Evolutionary conservation across 1,140 invertebrate genomes (phyloP).

Genomic region (Papilio xuthus): DNA sequence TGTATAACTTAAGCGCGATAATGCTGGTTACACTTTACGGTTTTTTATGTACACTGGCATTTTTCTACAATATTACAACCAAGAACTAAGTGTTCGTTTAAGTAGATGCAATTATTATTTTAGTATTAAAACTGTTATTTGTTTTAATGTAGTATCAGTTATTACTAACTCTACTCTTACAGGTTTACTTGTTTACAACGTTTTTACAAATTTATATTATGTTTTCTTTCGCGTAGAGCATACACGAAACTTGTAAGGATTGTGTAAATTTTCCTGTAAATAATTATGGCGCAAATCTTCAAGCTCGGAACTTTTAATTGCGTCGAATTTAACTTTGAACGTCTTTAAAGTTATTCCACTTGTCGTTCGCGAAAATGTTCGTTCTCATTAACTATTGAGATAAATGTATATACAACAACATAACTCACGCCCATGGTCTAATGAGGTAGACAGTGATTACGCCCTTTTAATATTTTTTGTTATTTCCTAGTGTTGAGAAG

Average conservation of each 20-base stretch:
- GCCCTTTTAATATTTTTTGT: not conserved
- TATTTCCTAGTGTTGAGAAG: too few species aligned
- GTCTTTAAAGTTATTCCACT: conserved; percentile 67
- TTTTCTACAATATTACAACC: not conserved
- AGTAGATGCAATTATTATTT: not conserved
- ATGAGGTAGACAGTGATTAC: not conserved
- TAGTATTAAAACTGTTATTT: too few species aligned
- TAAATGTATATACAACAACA: conserved; percentile 53
- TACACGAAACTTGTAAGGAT: conserved; percentile 47
- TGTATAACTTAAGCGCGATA: conserved; percentile 2
- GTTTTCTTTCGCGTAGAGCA: not conserved
- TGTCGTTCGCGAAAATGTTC: conserved; percentile 63
- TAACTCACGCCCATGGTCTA: not conserved
- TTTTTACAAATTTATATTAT: not conserved
- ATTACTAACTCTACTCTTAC: not conserved
- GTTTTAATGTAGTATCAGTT: not conserved
- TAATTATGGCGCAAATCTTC: conserved; percentile 76
- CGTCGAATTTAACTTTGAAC: conserved; percentile 74
- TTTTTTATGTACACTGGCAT: not conserved
- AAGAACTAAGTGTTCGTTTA: not conserved
- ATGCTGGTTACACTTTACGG: not conserved
- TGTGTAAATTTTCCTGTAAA: conserved; percentile 70
- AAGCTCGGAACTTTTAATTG: conserved; percentile 74
- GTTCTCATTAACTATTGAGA: conserved; percentile 71
- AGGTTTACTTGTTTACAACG: not conserved